phyloP scores from a whole-genome alignment of 2,113 vertebrate genomes.

The Grammomys surdaster region DNA sequence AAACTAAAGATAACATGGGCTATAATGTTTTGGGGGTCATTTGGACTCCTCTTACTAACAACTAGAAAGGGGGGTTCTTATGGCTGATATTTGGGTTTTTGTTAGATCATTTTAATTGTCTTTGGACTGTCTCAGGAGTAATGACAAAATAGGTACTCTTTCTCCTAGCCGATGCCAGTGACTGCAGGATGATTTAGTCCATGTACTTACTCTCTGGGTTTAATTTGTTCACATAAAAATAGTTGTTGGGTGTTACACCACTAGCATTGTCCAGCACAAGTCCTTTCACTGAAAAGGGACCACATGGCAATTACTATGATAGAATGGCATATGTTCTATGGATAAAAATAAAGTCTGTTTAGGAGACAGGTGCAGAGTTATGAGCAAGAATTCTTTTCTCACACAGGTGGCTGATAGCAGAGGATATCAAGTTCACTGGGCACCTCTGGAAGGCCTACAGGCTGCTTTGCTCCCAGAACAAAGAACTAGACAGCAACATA shows the following conservation, averaged over 20 bases:
- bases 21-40: no score
- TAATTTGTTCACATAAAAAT: conserved; percentile 38
- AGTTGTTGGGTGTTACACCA: neutral
- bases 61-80: no score
- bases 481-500: neutral
- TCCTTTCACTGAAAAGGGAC: neutral
- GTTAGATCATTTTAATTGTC: no score
- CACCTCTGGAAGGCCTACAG: neutral
- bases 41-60: no score
- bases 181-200: neutral
- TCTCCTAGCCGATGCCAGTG: neutral
- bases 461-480: neutral
- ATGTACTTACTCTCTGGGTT: neutral
- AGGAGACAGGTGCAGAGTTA: neutral
- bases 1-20: no score
- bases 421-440: no score
- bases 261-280: neutral
- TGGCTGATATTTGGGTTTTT: no score
- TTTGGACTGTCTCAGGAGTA: neutral
- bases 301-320: neutral
- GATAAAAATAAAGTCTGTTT: neutral
- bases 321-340: neutral
- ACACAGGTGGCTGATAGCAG: no score
- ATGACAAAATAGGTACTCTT: neutral
- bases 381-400: neutral